phyloP scores from a whole-genome alignment of 2,888 invertebrate genomes.

The Argyresthia albistria region DNA sequence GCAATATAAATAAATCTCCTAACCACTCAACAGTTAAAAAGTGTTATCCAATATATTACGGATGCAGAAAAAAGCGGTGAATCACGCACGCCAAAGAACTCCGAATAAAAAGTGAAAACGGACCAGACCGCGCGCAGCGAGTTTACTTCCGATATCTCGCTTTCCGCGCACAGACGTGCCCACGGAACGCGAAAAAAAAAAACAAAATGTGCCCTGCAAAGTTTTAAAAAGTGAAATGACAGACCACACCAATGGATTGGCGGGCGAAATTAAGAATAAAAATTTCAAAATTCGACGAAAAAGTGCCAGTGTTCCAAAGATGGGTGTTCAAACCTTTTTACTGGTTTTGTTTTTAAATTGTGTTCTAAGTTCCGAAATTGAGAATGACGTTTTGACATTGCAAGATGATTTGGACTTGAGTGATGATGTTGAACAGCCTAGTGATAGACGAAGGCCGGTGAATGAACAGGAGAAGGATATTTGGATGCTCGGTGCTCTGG shows the following conservation, averaged over 20 bases:
- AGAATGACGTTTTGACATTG: conserved; percentile 57
- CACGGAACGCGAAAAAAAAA: conserved; percentile 7
- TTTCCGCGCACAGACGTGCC: conserved; percentile 27
- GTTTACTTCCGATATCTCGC: conserved; percentile 53
- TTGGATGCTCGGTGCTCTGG: conserved; percentile 79
- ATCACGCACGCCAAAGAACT: conserved; percentile 9
- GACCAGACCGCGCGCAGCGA: conserved; percentile 25
- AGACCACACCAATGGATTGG: conserved; percentile 31
- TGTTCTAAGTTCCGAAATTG: conserved; percentile 37
- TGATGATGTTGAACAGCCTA: conserved; percentile 35
- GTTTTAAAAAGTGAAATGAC: conserved; percentile 18
- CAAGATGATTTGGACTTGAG: conserved; percentile 51
- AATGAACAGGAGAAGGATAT: conserved; percentile 83
- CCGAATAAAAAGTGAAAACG: conserved; percentile 56
- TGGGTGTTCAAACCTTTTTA: conserved; percentile 23
- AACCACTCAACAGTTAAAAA: background rate
- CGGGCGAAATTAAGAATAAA: conserved; percentile 33
- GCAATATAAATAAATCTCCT: background rate
- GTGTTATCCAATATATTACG: conserved; percentile 1
- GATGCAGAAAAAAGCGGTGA: background rate
- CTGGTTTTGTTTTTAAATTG: conserved; percentile 24
- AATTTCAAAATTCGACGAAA: conserved; percentile 51
- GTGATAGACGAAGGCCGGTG: conserved; percentile 63
- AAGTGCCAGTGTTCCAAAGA: conserved; percentile 14
- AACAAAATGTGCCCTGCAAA: conserved; percentile 23